phyloP scores from a whole-genome alignment of 2,888 invertebrate genomes.

The Nyleta sp. region DNA sequence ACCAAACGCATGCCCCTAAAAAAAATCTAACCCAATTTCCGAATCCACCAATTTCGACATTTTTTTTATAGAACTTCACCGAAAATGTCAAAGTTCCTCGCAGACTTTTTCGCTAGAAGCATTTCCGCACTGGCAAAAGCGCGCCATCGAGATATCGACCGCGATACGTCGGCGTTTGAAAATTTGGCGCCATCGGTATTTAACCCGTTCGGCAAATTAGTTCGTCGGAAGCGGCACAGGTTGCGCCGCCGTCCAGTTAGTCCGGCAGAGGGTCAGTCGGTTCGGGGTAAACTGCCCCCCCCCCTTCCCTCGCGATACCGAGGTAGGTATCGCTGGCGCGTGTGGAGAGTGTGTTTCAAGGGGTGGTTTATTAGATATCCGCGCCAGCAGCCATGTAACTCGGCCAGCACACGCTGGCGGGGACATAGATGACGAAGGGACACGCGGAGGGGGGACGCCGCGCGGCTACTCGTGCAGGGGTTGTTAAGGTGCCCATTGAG shows the following conservation, averaged over 20 bases:
- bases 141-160: slow-evolving; percentile 30
- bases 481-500: slow-evolving; percentile 83
- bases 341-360: slow-evolving; percentile 73
- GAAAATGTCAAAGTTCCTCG: too few species aligned
- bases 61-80: too few species aligned
- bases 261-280: slow-evolving; percentile 73
- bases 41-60: too few species aligned
- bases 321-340: slow-evolving; percentile 72
- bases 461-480: slow-evolving; percentile 75
- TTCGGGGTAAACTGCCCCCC: slow-evolving; percentile 56
- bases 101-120: too few species aligned
- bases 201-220: slow-evolving; percentile 78
- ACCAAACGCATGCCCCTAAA: too few species aligned
- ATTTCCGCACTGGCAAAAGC: too few species aligned
- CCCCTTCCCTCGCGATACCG: slow-evolving; percentile 16
- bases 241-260: slow-evolving; percentile 77
- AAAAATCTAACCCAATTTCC: too few species aligned
- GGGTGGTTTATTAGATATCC: slow-evolving; percentile 81
- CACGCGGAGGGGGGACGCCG: slow-evolving; percentile 47
- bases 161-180: slow-evolving; percentile 42
- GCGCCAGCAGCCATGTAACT: slow-evolving; percentile 61
- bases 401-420: slow-evolving; percentile 47
- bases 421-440: slow-evolving; percentile 69
- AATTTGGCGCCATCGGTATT: slow-evolving; percentile 69
- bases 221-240: slow-evolving; percentile 74